Conservation (phyloP, 1,140 invertebrate genomes). For the Dryas iulia region DNA sequence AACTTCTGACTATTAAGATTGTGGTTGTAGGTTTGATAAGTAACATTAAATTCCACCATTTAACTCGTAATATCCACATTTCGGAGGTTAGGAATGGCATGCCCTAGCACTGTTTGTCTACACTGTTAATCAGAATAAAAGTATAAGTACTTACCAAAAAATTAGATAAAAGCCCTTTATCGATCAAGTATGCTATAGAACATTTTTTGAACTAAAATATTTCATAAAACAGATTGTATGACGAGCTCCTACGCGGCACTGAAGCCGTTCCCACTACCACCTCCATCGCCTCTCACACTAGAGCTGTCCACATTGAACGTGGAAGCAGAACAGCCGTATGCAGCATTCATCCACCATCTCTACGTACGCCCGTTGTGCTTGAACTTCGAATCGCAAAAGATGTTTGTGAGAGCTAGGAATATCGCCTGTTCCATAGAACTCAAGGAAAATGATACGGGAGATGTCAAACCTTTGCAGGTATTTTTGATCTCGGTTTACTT, state of each 20-base stretch:
- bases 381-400: constrained; percentile 95
- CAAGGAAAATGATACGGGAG: constrained; percentile 82
- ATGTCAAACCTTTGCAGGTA: constrained; percentile 63
- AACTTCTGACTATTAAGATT: too few species aligned
- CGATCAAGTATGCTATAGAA: too few species aligned
- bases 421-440: constrained; percentile 94
- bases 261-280: constrained; percentile 90
- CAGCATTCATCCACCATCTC: constrained; percentile 91
- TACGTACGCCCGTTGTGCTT: constrained; percentile 94
- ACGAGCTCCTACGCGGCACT: constrained; percentile 89
- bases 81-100: too few species aligned
- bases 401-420: constrained; percentile 92
- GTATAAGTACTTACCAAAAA: too few species aligned
- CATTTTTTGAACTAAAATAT: too few species aligned
- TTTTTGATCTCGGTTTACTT: not conserved
- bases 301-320: constrained; percentile 92
- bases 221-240: constrained; percentile 83
- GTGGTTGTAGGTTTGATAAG: too few species aligned
- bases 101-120: too few species aligned
- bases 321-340: constrained; percentile 88
- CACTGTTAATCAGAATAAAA: too few species aligned
- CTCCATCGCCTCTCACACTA: constrained; percentile 85
- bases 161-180: too few species aligned
- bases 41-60: too few species aligned
- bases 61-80: too few species aligned